These are phyloP conservation scores for Amia ocellicauda DNA, from an alignment of 2,113 vertebrate species.

Conservation along the genomic window DNA sequence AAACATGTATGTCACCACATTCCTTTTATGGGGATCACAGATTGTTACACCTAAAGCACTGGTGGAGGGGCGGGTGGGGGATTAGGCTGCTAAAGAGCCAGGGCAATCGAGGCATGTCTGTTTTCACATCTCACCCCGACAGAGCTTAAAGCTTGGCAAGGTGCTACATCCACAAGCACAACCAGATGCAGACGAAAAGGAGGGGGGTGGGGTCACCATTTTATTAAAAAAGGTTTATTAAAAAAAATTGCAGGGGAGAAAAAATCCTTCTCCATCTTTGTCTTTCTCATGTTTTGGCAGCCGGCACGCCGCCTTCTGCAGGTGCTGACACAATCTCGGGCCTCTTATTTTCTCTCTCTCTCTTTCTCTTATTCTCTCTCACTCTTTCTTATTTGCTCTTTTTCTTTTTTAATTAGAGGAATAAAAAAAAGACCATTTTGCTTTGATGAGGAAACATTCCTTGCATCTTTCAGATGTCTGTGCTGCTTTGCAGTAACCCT, in stretches of 20 bases:
- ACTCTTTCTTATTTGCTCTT: slow-evolving; percentile 12
- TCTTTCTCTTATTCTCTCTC: background rate
- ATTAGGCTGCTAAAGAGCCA: too few relatives aligned
- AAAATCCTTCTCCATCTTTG: slow-evolving; percentile 34
- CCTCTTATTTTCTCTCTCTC: slow-evolving; percentile 29
- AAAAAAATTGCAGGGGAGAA: slow-evolving; percentile 26
- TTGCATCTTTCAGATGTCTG: slow-evolving; percentile 55
- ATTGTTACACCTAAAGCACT: slow-evolving; percentile 3
- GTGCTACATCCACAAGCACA: slow-evolving; percentile 27
- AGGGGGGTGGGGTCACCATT: slow-evolving; percentile 27
- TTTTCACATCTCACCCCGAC: background rate
- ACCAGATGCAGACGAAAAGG: slow-evolving; percentile 39
- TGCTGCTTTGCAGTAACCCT: slow-evolving; percentile 54
- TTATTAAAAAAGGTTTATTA: slow-evolving; percentile 49
- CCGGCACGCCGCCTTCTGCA: slow-evolving; percentile 32
- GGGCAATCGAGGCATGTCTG: background rate
- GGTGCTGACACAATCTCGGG: slow-evolving; percentile 47
- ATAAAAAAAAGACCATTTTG: slow-evolving; percentile 46
- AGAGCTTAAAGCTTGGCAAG: slow-evolving; percentile 24
- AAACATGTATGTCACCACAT: background rate
- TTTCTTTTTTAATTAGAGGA: slow-evolving; percentile 53
- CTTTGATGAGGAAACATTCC: slow-evolving; percentile 63
- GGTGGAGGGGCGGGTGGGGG: too few relatives aligned
- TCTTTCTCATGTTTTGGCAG: slow-evolving; percentile 26
- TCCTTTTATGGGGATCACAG: too few relatives aligned